These are phyloP conservation scores for Clarias macrocephalus DNA, from an alignment of 2,113 vertebrate species.

Conservation along the genomic window DNA sequence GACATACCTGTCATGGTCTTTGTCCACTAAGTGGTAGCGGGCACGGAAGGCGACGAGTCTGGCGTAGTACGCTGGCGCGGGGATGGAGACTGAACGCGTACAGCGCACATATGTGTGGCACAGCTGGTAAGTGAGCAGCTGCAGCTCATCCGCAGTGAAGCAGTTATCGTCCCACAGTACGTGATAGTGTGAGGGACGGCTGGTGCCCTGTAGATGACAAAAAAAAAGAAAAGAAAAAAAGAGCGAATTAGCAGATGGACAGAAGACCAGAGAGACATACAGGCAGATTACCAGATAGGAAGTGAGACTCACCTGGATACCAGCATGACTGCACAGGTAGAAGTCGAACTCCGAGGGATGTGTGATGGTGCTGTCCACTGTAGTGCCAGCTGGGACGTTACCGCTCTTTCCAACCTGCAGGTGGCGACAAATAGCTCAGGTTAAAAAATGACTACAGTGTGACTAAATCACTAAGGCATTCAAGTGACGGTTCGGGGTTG, in stretches of 20 bases:
- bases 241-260: neutral
- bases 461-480: neutral
- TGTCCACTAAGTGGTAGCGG: conserved; percentile 97
- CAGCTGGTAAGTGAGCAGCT: conserved; percentile 96
- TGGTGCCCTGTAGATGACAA: conserved; percentile 84
- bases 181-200: conserved; percentile 97
- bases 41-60: conserved; percentile 94
- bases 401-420: conserved; percentile 95
- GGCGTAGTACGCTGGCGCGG: conserved; percentile 95
- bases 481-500: neutral
- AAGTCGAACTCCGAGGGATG: conserved; percentile 99
- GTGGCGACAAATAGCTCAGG: conserved; percentile 3
- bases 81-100: conserved; percentile 95
- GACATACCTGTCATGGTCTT: conserved; percentile 94
- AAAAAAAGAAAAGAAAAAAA: no score
- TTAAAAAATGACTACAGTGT: neutral
- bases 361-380: conserved; percentile 98
- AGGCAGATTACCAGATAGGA: neutral
- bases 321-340: conserved; percentile 99
- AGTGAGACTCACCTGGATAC: conserved; percentile 86
- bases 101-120: conserved; percentile 98
- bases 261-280: neutral
- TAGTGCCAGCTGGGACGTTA: conserved; percentile 97
- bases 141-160: conserved; percentile 94
- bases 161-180: conserved; percentile 99